phyloP scores from a whole-genome alignment of 2,888 invertebrate genomes.

The Drosophila seclusa region DNA sequence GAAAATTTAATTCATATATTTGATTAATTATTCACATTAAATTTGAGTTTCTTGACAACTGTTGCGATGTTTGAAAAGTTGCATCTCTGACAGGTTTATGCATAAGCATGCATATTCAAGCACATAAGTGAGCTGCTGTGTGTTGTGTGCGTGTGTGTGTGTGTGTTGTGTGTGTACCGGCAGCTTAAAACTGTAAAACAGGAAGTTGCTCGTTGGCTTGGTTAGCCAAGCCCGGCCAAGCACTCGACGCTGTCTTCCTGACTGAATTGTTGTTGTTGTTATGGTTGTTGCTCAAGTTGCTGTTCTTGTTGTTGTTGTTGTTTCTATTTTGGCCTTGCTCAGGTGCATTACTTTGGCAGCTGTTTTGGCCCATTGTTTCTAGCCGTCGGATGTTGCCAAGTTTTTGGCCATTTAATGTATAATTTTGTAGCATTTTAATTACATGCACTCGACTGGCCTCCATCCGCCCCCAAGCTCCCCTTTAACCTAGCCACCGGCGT shows the following conservation, averaged over 20 bases:
- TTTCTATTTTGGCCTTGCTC: slow-evolving; percentile 55
- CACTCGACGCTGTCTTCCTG: slow-evolving; percentile 66
- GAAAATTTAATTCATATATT: background rate
- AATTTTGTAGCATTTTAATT: slow-evolving; percentile 78
- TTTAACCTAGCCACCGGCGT: background rate
- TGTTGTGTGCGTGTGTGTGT: slow-evolving; percentile 30
- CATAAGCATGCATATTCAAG: slow-evolving; percentile 32
- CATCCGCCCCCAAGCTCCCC: background rate
- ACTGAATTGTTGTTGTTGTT: slow-evolving; percentile 26
- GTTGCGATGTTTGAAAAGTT: slow-evolving; percentile 13
- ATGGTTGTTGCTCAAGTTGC: slow-evolving; percentile 11
- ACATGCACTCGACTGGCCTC: slow-evolving; percentile 40
- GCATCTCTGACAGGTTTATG: slow-evolving; percentile 54
- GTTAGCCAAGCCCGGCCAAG: slow-evolving; percentile 74
- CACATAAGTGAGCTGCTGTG: slow-evolving; percentile 8
- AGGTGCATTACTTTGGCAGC: slow-evolving; percentile 72
- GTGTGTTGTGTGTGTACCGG: slow-evolving; percentile 46
- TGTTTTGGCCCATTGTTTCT: slow-evolving; percentile 71
- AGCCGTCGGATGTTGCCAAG: slow-evolving; percentile 75
- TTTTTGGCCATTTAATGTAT: slow-evolving; percentile 75
- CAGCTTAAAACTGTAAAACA: slow-evolving; percentile 75
- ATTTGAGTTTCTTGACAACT: background rate
- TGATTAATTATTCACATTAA: background rate
- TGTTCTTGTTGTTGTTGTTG: slow-evolving; percentile 12
- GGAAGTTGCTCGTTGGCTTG: slow-evolving; percentile 80